Percentiles rank a stretch among this genome's conserved stretches.
Evolutionary conservation across 1,140 invertebrate genomes (phyloP).

Genomic region (Trichonephila clavata): DNA sequence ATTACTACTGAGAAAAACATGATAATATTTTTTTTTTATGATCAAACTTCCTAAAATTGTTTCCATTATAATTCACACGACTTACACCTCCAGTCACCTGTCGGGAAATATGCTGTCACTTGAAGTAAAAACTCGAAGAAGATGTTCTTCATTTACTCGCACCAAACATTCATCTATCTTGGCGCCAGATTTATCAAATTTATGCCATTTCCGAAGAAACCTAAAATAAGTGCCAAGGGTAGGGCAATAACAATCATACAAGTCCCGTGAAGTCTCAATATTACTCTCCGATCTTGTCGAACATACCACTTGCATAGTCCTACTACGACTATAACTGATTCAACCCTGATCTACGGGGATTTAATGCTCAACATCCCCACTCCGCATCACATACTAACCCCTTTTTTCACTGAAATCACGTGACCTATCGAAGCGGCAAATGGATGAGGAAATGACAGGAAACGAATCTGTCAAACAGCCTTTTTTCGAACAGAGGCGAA

Average conservation of each 20-base stretch:
- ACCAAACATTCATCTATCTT: background rate
- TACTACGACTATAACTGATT: conserved; percentile 3
- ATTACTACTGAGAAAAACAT: too few species aligned
- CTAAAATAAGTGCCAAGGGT: background rate
- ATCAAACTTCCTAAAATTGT: background rate
- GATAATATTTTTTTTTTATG: background rate
- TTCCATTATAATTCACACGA: background rate
- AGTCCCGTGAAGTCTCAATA: background rate
- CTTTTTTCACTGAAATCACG: conserved; percentile 54
- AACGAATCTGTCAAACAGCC: conserved; percentile 56
- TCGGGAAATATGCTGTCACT: background rate
- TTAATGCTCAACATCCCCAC: conserved; percentile 26
- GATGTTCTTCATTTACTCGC: background rate
- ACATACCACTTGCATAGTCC: background rate
- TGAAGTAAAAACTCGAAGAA: background rate
- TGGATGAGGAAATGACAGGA: conserved; percentile 61
- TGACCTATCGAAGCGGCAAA: conserved; percentile 66
- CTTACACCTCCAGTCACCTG: background rate
- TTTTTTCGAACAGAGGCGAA: background rate
- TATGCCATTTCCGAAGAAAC: conserved; percentile 1
- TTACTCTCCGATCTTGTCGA: background rate
- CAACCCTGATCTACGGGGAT: background rate
- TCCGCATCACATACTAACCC: background rate
- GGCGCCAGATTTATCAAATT: conserved; percentile 3
- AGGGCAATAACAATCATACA: background rate